Conservation (phyloP, 2,888 invertebrate species). For the Resseliella maxima region DNA sequence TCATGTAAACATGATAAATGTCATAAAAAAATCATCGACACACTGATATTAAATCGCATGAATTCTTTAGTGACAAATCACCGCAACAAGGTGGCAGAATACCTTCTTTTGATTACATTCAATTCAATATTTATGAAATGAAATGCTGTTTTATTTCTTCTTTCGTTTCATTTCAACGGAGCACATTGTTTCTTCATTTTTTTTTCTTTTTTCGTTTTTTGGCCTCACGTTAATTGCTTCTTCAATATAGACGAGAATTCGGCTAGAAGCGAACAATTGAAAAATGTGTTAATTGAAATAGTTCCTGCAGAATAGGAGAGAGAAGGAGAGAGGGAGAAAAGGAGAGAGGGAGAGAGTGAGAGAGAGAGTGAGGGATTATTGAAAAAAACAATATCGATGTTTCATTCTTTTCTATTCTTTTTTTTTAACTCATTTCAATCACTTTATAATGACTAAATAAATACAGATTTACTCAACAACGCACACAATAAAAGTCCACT, state of each 20-base stretch:
- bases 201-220: background rate
- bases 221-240: conserved; percentile 14
- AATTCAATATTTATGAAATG: conserved; percentile 26
- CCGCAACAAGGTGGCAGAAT: conserved; percentile 40
- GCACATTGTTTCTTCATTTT: no score
- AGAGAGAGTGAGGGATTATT: no score
- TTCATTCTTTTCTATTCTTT: no score
- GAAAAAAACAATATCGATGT: background rate
- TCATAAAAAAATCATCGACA: conserved; percentile 38
- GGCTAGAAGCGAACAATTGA: background rate
- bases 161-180: no score
- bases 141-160: no score
- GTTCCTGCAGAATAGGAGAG: background rate
- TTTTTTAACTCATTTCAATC: background rate
- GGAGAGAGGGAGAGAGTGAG: no score
- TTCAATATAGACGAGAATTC: background rate
- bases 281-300: conserved; percentile 44
- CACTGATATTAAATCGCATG: conserved; percentile 18
- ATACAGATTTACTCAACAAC: background rate
- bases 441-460: conserved; percentile 14
- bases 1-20: conserved; percentile 51
- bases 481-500: background rate
- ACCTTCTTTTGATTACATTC: background rate
- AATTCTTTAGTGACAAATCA: conserved; percentile 14
- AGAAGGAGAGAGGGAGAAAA: no score